A percentile compares a stretch with the other conserved stretches of the same genome.
These are phyloP conservation scores for Halocynthia roretzi DNA, from an alignment of 23 tunicate species.

Conservation along the genomic window DNA sequence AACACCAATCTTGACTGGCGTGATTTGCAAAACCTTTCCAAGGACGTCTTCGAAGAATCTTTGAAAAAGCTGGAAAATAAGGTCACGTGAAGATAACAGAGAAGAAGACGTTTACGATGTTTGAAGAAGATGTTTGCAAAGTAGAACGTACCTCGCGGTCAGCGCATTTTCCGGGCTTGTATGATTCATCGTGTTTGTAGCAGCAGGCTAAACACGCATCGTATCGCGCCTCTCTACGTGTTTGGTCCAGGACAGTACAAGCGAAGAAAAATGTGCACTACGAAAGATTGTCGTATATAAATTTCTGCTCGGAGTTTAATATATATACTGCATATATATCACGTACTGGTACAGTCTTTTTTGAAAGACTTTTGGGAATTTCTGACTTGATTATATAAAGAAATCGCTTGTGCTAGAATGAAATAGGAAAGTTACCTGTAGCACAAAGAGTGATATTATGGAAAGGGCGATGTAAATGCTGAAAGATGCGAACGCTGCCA, in stretches of 20 bases:
- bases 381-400: too few relatives aligned
- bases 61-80: conserved; percentile 11
- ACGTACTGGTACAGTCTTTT: too few relatives aligned
- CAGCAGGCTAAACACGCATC: conserved; percentile 24
- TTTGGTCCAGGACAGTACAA: conserved; percentile 21
- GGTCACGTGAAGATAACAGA: neutral
- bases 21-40: conserved; percentile 1
- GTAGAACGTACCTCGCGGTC: conserved; percentile 16
- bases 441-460: conserved; percentile 13
- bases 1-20: neutral
- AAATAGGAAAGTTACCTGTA: conserved; percentile 18
- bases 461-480: conserved; percentile 11
- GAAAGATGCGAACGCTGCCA: conserved; percentile 24
- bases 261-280: conserved; percentile 26
- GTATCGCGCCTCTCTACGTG: conserved; percentile 1
- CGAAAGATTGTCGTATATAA: too few relatives aligned
- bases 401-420: neutral
- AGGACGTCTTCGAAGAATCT: conserved; percentile 21
- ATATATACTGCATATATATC: too few relatives aligned
- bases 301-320: too few relatives aligned
- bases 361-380: too few relatives aligned
- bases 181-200: conserved; percentile 20
- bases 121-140: too few relatives aligned
- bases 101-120: neutral
- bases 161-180: conserved; percentile 21